A percentile compares a stretch with the other conserved stretches of the same genome.
Conservation (phyloP, 2,113 vertebrate species). For the Nibea coibor region DNA sequence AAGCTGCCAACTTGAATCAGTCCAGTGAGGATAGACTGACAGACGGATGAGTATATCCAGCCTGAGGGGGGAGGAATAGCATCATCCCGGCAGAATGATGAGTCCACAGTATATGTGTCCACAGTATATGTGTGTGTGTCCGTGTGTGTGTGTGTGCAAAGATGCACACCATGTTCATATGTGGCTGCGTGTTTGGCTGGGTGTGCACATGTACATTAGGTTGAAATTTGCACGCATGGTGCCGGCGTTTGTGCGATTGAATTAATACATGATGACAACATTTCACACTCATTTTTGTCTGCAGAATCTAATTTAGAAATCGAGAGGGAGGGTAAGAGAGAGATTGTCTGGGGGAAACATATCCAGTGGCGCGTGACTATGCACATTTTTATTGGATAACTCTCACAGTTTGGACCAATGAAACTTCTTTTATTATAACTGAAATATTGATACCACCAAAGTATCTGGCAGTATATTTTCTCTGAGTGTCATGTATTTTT, state of each 20-base stretch:
- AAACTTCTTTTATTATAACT: slow-evolving; percentile 81
- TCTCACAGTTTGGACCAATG: slow-evolving; percentile 60
- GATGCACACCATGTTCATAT: background rate
- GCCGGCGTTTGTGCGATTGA: slow-evolving; percentile 45
- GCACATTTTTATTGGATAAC: slow-evolving; percentile 70
- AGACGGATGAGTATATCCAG: slow-evolving; percentile 71
- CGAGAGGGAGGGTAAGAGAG: background rate
- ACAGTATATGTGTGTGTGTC: slow-evolving; percentile 14
- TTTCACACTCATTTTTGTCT: slow-evolving; percentile 42
- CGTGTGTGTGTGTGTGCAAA: slow-evolving; percentile 8
- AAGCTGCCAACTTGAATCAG: slow-evolving; percentile 70
- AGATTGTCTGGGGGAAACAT: slow-evolving; percentile 23
- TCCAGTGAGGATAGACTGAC: slow-evolving; percentile 70
- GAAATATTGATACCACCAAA: slow-evolving; percentile 84
- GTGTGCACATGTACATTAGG: slow-evolving; percentile 10
- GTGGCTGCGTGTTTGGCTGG: slow-evolving; percentile 1
- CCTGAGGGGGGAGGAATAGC: slow-evolving; percentile 66
- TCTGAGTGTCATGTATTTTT: slow-evolving; percentile 76
- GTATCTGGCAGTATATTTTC: slow-evolving; percentile 76
- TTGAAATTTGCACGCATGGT: slow-evolving; percentile 15
- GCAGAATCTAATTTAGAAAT: slow-evolving; percentile 55
- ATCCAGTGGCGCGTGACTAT: slow-evolving; percentile 40
- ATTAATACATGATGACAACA: slow-evolving; percentile 56
- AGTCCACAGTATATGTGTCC: slow-evolving; percentile 40
- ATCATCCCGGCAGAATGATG: slow-evolving; percentile 66